phyloP scores from a whole-genome alignment of 2,797 vertebrate genomes.

The Pelobates cultripes region DNA sequence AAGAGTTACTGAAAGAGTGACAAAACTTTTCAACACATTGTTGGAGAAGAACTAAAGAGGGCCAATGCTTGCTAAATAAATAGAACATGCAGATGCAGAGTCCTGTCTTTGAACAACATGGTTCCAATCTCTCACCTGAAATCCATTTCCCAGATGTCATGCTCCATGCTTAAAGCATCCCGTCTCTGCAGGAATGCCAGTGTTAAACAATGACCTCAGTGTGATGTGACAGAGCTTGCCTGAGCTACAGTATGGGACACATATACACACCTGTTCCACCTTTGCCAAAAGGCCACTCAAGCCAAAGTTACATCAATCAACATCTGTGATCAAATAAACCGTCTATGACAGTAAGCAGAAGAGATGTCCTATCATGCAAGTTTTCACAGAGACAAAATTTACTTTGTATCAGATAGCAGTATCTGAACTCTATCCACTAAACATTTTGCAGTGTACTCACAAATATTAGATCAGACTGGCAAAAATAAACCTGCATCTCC shows the following conservation, averaged over 20 bases:
- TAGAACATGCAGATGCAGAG: slow-evolving; percentile 53
- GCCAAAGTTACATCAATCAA: slow-evolving; percentile 79
- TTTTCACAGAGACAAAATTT: too few relatives aligned
- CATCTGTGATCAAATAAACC: slow-evolving; percentile 56
- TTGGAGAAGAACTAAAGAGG: slow-evolving; percentile 54
- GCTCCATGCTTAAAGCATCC: slow-evolving; percentile 71
- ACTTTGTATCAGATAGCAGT: too few relatives aligned
- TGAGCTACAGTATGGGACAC: slow-evolving; percentile 77
- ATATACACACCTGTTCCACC: slow-evolving; percentile 85
- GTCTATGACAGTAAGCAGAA: slow-evolving; percentile 12
- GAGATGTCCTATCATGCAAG: background rate
- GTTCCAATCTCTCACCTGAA: slow-evolving; percentile 71
- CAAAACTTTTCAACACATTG: slow-evolving; percentile 45
- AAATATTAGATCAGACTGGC: too few relatives aligned
- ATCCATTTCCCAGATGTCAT: slow-evolving; percentile 68
- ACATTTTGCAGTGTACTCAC: too few relatives aligned
- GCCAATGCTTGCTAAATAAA: slow-evolving; percentile 53
- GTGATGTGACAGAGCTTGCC: slow-evolving; percentile 74
- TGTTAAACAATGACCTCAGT: slow-evolving; percentile 83
- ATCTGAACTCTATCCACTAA: too few relatives aligned
- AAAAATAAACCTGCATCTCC: too few relatives aligned
- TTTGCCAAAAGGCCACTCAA: slow-evolving; percentile 78
- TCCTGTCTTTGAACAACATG: slow-evolving; percentile 57
- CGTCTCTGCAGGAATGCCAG: slow-evolving; percentile 74
- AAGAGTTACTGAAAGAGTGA: slow-evolving; percentile 33